Conservation (phyloP, 2,113 vertebrate species). For the Nerophis ophidion region DNA sequence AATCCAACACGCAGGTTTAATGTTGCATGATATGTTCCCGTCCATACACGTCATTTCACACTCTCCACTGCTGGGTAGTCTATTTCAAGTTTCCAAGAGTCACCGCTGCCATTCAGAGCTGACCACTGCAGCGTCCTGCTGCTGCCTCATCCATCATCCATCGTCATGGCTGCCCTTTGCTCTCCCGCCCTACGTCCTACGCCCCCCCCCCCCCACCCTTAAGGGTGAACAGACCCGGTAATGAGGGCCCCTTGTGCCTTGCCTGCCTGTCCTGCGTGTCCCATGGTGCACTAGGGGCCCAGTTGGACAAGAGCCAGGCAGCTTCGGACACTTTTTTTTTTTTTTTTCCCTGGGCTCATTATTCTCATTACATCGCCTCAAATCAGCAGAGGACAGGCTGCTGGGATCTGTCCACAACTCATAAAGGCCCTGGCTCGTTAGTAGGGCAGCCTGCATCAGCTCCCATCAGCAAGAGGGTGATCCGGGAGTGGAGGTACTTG, state of each 20-base stretch:
- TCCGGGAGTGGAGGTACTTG: conserved; percentile 38
- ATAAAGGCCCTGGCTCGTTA: conserved; percentile 68
- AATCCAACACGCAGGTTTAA: conserved; percentile 1
- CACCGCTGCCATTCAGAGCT: conserved; percentile 47
- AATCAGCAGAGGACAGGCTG: conserved; percentile 70
- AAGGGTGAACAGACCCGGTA: conserved; percentile 55
- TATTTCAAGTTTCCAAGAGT: conserved; percentile 41
- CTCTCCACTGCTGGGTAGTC: conserved; percentile 29
- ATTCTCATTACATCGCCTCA: conserved; percentile 74
- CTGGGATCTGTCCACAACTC: conserved; percentile 75
- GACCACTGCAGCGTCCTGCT: conserved; percentile 46
- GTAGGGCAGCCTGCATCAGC: conserved; percentile 36
- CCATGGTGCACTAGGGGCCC: conserved; percentile 65
- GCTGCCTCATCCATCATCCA: conserved; percentile 66
- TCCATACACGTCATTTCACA: conserved; percentile 18
- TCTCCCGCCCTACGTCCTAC: conserved; percentile 33
- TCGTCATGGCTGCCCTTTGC: conserved; percentile 55
- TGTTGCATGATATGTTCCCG: conserved; percentile 14
- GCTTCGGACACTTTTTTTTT: conserved; percentile 45
- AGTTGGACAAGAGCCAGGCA: conserved; percentile 65
- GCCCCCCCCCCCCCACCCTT: conserved; percentile 30
- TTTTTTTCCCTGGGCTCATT: conserved; percentile 57
- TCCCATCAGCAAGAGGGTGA: conserved; percentile 39
- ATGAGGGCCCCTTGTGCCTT: conserved; percentile 69
- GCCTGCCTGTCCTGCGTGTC: conserved; percentile 65